Evolutionary conservation across 2,888 invertebrate genomes (phyloP).

Genomic region (Minunthozetes semirufus): DNA sequence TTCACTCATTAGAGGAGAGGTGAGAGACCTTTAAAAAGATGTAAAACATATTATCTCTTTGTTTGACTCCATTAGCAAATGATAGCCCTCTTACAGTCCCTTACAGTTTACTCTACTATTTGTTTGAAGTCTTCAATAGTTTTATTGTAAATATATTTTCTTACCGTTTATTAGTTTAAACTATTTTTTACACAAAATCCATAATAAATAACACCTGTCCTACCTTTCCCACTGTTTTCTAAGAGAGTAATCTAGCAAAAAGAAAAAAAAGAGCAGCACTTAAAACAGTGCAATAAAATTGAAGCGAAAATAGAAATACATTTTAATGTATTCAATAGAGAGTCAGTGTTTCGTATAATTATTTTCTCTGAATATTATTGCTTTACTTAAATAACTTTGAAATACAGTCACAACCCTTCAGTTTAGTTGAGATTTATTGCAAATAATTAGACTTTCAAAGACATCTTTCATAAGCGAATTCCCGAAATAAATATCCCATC

Average conservation of each 20-base stretch:
- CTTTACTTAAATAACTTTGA: no score
- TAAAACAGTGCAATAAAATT: background rate
- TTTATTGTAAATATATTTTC: no score
- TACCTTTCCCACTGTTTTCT: background rate
- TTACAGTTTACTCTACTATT: no score
- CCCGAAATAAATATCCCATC: no score
- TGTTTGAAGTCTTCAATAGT: no score
- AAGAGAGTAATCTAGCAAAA: background rate
- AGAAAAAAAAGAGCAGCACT: background rate
- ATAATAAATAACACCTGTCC: background rate
- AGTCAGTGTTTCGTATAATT: background rate
- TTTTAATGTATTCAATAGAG: background rate
- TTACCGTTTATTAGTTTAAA: no score
- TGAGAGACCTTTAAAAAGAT: background rate
- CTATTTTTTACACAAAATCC: background rate
- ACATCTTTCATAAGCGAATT: no score
- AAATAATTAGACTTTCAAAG: background rate
- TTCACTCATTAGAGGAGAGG: background rate
- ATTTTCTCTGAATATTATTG: background rate
- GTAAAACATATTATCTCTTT: background rate
- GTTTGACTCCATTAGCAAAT: background rate
- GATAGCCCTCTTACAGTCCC: background rate
- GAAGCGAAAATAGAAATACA: no score
- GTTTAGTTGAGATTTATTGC: background rate
- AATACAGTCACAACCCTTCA: background rate